phyloP scores from a whole-genome alignment of 2,113 vertebrate species.

The Halcyon senegalensis region DNA sequence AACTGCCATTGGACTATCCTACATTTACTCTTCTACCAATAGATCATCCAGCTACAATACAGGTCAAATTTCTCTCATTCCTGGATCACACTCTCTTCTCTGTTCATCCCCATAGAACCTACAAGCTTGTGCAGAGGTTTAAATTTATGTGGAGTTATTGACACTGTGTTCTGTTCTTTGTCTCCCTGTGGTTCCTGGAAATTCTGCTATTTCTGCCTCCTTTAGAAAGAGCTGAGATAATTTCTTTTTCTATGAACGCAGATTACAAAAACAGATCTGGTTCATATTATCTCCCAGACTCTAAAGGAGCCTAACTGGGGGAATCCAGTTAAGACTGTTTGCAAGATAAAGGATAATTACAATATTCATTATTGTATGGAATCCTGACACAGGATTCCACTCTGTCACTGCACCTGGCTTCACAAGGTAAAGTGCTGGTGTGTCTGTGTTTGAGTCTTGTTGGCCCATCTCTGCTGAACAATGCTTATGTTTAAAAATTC shows the following conservation, averaged over 20 bases:
- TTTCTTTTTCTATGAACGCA: conserved; percentile 43
- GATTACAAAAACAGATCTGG: conserved; percentile 47
- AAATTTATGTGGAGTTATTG: conserved; percentile 58
- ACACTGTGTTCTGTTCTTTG: conserved; percentile 39
- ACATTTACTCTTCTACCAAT: background rate
- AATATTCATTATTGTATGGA: background rate
- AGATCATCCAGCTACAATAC: background rate
- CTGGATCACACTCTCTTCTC: background rate
- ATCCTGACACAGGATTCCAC: background rate
- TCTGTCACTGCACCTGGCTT: background rate
- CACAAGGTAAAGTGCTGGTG: background rate
- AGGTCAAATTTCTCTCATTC: conserved; percentile 32
- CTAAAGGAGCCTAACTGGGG: background rate
- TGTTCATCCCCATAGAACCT: background rate
- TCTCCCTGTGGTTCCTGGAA: conserved; percentile 44
- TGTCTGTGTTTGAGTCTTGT: background rate
- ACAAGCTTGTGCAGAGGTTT: conserved; percentile 4
- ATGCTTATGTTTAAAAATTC: background rate
- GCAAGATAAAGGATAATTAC: background rate
- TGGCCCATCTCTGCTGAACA: background rate
- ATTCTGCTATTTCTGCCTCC: conserved; percentile 26
- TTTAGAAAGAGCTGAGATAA: conserved; percentile 21
- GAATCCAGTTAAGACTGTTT: background rate
- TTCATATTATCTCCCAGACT: conserved; percentile 14
- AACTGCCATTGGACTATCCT: background rate